Evolutionary conservation across 2,888 invertebrate genomes (phyloP), one percentile per base, ranked within the genome.

Genomic region (Temnothorax unifasciatus): DNA sequence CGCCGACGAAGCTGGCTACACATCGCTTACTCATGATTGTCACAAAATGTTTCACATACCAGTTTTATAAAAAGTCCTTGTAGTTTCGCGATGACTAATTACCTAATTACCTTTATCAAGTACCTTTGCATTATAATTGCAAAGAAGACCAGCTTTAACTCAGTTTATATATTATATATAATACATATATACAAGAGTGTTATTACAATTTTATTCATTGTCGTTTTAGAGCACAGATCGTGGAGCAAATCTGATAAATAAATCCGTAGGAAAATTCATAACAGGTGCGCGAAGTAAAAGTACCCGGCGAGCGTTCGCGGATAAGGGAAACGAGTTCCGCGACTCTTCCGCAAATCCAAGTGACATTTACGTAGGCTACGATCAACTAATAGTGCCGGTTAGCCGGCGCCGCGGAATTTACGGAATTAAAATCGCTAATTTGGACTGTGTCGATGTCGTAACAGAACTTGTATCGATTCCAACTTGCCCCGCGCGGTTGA

Each of bases 291-390:
- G 18, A 47, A 63, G 63, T 75, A 75, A 76, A 76, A 76, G 75
- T 44, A 74, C 11, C n/a, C 54, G n/a, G 18, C 34, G 29, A 68
- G 4, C 13, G 25, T 57, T 79, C 4, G 41, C 41, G n/a, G 1
- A 57, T 79, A 57, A 57, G 57, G 25, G 21, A 59, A 79, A 79
- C 34, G 34, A 71, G 71, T 79, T 79, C 44, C 71, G 44, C 34
- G 59, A 47, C 13, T 59, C 79, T 79, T 79, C 47, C 71, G 71
- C 47, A 13, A 79, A 50, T 64, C 29, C 21, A 47, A 47, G 47
- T 79, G 71, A 59, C 59, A 79, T 79, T 79, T 79, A 66, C 13
- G 44, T 41, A 44, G n/a, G 44, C 25, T 38, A 57, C 71, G 47
- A 77, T 57, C 44, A 15, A 68, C 68, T 69, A 79, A 59, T 79